Conservation (phyloP, 2,797 vertebrate genomes). For the Acrossocheilus wenchowensis region DNA sequence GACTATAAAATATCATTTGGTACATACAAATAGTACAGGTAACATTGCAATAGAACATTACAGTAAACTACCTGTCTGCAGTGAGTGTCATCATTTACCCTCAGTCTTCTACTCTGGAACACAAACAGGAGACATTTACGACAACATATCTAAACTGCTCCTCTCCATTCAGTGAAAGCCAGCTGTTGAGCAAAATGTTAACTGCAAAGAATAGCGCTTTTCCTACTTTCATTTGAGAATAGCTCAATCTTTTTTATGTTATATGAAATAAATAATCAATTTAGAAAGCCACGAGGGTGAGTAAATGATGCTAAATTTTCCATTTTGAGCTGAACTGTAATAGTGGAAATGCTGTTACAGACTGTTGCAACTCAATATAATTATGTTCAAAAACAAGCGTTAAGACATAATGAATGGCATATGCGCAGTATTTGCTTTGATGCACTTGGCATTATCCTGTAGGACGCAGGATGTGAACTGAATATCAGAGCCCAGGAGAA, state of each 20-base stretch:
- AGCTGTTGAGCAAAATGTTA: background rate
- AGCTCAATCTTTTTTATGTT: background rate
- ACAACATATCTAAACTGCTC: background rate
- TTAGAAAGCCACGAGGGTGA: background rate
- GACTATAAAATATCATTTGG: slow-evolving; percentile 5
- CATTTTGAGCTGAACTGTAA: background rate
- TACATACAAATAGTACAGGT: background rate
- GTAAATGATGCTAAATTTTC: background rate
- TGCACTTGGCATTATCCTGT: background rate
- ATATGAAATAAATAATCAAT: background rate
- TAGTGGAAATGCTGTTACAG: background rate
- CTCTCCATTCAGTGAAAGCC: background rate
- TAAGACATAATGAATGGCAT: background rate
- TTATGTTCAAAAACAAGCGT: background rate
- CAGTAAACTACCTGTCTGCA: background rate
- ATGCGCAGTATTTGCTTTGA: background rate
- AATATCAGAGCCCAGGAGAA: background rate
- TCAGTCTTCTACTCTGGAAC: background rate
- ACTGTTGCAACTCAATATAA: background rate
- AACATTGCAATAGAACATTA: background rate
- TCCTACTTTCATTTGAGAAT: background rate
- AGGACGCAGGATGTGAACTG: background rate
- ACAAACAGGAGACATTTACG: too few species aligned
- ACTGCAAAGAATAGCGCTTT: background rate
- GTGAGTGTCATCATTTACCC: background rate